Evolutionary conservation across 2,113 vertebrate genomes (phyloP).

Genomic region (Cyanocitta stelleri): DNA sequence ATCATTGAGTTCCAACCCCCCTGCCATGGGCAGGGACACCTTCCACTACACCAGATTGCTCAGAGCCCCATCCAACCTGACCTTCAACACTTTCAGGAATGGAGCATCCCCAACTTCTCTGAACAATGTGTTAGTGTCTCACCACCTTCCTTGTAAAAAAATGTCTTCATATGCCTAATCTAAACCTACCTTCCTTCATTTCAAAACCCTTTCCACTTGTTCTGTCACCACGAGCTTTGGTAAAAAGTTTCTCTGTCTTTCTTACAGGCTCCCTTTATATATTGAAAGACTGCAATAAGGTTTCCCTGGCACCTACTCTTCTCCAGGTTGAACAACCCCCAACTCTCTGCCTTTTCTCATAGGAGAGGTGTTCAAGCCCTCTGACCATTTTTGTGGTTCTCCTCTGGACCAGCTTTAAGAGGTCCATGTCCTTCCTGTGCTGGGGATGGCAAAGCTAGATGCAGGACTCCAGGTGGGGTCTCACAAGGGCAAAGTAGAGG

Average conservation of each 20-base stretch:
- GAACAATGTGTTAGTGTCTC: neutral
- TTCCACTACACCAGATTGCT: neutral
- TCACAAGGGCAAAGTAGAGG: neutral
- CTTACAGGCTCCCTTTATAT: neutral
- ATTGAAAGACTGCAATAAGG: neutral
- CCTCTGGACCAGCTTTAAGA: neutral
- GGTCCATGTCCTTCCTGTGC: neutral
- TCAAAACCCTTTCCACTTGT: neutral
- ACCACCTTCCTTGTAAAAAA: neutral
- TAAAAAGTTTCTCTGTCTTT: neutral
- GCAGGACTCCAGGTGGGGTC: neutral
- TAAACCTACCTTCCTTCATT: neutral
- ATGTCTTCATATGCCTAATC: neutral
- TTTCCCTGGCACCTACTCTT: neutral
- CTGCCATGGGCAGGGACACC: neutral
- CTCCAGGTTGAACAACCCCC: neutral
- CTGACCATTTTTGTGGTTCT: neutral
- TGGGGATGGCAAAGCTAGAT: neutral
- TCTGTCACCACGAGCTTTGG: neutral
- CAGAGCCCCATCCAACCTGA: neutral
- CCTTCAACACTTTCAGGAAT: neutral
- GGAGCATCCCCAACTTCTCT: neutral
- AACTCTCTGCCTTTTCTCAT: neutral
- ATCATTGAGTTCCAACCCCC: neutral
- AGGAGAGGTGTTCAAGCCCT: neutral